These are phyloP conservation scores for Tipula helvola DNA, from an alignment of 2,888 invertebrate genomes.

Conservation along the genomic window DNA sequence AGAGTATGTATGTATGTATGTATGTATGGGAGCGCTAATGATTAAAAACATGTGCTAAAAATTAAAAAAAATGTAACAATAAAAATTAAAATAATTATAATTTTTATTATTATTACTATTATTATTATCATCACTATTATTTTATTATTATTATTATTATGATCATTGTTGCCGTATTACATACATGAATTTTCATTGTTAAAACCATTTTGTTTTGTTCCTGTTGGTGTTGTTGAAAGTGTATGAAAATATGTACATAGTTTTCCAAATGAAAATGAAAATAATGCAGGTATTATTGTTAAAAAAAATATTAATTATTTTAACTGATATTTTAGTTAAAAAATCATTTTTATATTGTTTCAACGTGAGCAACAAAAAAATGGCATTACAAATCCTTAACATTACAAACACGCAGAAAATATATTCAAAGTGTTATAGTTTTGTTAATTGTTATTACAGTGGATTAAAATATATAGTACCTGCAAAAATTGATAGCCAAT, in stretches of 20 bases:
- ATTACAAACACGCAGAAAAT: background rate
- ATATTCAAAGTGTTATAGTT: background rate
- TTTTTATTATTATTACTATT: background rate
- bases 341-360: background rate
- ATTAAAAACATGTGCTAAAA: background rate
- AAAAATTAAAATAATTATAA: background rate
- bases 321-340: background rate
- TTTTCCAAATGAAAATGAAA: background rate
- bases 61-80: background rate
- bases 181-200: background rate
- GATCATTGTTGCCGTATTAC: background rate
- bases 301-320: background rate
- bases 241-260: background rate
- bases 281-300: background rate
- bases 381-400: background rate
- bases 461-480: background rate
- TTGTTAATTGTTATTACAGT: background rate
- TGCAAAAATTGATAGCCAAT: background rate
- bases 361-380: background rate
- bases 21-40: background rate
- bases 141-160: background rate
- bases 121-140: background rate
- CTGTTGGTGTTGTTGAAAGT: background rate
- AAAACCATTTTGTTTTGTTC: background rate
- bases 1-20: background rate